These are phyloP conservation scores for Pristis pectinata DNA, from an alignment of 2,797 vertebrate genomes.

Conservation along the genomic window DNA sequence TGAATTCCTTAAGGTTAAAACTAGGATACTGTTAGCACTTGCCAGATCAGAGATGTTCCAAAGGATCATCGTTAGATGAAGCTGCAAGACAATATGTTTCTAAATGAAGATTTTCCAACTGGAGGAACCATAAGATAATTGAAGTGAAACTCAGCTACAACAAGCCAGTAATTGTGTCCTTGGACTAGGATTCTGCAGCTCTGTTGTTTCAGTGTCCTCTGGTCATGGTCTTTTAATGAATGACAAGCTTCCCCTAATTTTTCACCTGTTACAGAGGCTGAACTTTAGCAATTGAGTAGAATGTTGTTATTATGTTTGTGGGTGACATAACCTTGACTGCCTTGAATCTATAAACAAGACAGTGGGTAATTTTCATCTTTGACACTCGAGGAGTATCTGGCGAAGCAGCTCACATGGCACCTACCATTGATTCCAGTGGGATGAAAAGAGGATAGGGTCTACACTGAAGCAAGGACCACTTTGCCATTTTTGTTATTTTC, in stretches of 20 bases:
- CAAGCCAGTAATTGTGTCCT: neutral
- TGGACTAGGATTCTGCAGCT: neutral
- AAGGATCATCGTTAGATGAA: neutral
- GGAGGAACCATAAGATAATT: neutral
- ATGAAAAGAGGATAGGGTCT: neutral
- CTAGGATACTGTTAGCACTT: slow-evolving; percentile 4
- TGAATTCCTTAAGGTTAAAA: slow-evolving; percentile 57
- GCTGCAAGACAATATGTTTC: neutral
- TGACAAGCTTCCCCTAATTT: no score
- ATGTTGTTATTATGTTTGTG: neutral
- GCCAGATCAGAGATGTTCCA: neutral
- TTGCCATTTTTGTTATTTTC: neutral
- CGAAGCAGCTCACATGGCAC: neutral
- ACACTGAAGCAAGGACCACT: neutral
- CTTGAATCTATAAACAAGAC: neutral
- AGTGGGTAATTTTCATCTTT: neutral
- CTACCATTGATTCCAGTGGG: neutral
- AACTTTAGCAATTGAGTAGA: neutral
- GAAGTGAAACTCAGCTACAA: neutral
- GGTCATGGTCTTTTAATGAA: neutral
- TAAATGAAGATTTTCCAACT: neutral
- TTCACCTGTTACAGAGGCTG: neutral
- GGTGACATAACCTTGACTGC: neutral
- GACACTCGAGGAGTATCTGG: neutral
- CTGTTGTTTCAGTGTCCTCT: neutral